phyloP scores from a whole-genome alignment of 2,888 invertebrate genomes.

The Apamea sordens region DNA sequence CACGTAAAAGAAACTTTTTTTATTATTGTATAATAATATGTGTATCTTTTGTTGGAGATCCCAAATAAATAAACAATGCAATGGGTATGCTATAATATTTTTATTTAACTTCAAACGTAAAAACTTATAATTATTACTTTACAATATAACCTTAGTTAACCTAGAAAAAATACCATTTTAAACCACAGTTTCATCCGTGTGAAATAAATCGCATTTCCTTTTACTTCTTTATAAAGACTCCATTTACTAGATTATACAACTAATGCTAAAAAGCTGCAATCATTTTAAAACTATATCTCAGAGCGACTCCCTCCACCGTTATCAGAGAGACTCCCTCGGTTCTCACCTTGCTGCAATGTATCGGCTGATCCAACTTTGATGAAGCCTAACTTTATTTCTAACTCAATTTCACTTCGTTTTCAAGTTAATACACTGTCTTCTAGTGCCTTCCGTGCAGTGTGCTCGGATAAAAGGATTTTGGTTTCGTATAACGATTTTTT shows the following conservation, averaged over 20 bases:
- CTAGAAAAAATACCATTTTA: too few species aligned
- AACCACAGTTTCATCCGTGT: too few species aligned
- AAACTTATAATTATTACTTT: background rate
- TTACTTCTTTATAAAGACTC: too few species aligned
- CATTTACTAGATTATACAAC: constrained; percentile 4
- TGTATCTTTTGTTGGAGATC: background rate
- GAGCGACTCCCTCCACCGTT: constrained; percentile 16
- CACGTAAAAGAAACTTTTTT: background rate
- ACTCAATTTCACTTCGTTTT: constrained; percentile 67
- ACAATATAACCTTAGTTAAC: too few species aligned
- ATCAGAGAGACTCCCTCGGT: constrained; percentile 13
- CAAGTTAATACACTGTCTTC: constrained; percentile 57
- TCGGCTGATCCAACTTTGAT: constrained; percentile 71
- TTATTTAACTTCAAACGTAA: too few species aligned
- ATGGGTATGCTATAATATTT: background rate
- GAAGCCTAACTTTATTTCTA: constrained; percentile 69
- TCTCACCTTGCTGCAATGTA: constrained; percentile 66
- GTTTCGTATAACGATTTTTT: background rate
- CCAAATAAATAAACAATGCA: background rate
- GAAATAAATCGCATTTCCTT: too few species aligned
- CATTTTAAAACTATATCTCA: constrained; percentile 33
- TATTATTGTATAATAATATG: background rate
- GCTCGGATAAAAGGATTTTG: constrained; percentile 4
- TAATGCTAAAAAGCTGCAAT: constrained; percentile 12
- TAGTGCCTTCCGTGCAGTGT: constrained; percentile 34